Evolutionary conservation across 2,113 vertebrate genomes (phyloP).

Genomic region (Emydocephalus ijimae): DNA sequence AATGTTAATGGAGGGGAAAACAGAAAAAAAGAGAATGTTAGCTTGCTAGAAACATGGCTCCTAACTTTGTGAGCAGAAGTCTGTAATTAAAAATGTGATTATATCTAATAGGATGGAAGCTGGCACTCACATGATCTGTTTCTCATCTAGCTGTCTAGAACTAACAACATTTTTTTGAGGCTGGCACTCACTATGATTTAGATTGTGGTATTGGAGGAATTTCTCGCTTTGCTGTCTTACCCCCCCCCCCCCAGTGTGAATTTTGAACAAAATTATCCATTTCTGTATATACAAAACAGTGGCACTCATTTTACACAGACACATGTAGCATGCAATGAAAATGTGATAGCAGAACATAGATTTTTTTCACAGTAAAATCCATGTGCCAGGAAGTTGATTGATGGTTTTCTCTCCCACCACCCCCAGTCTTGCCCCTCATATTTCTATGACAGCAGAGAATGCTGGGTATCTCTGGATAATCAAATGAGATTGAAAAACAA

Average conservation of each 20-base stretch:
- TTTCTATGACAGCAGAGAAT: conserved; percentile 64
- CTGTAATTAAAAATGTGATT: conserved; percentile 53
- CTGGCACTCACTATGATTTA: conserved; percentile 43
- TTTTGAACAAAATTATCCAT: not conserved
- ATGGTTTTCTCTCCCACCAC: conserved; percentile 17
- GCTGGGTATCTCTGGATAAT: conserved; percentile 54
- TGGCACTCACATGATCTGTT: conserved; percentile 52
- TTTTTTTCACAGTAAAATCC: conserved; percentile 44
- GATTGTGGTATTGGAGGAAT: conserved; percentile 46
- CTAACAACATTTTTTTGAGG: conserved; percentile 39
- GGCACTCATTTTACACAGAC: conserved; percentile 43
- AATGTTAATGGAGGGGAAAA: conserved; percentile 57
- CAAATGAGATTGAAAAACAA: conserved; percentile 57
- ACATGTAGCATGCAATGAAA: conserved; percentile 58
- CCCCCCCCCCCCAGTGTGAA: not conserved
- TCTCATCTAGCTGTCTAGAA: conserved; percentile 36
- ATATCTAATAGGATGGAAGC: conserved; percentile 32
- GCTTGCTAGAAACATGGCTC: conserved; percentile 51
- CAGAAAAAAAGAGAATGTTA: conserved; percentile 48
- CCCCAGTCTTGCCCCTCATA: not conserved
- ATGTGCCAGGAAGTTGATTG: conserved; percentile 54
- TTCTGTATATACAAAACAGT: conserved; percentile 51
- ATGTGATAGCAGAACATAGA: conserved; percentile 56
- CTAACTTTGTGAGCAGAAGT: conserved; percentile 66
- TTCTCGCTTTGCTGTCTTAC: conserved; percentile 44